Conservation (phyloP, 2,113 vertebrate genomes). For the Haliaeetus leucogaster region DNA sequence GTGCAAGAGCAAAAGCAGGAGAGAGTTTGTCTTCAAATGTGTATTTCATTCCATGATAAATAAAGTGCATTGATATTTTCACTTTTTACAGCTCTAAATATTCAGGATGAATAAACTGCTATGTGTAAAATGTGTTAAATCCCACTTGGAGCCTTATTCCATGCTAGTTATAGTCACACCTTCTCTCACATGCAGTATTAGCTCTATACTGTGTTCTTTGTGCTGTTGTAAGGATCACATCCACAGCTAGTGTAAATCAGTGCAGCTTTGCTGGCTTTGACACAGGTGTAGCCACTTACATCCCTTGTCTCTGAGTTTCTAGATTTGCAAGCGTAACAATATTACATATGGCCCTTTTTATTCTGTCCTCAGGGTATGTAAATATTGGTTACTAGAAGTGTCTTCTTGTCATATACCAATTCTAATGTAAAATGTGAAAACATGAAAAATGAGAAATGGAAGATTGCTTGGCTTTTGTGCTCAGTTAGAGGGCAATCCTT, state of each 20-base stretch:
- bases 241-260: neutral
- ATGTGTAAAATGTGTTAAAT: neutral
- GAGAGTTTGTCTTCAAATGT: neutral
- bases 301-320: neutral
- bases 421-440: neutral
- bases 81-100: neutral
- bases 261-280: neutral
- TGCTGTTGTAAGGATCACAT: neutral
- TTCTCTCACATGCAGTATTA: neutral
- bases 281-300: neutral
- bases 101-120: neutral
- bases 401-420: neutral
- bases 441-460: neutral
- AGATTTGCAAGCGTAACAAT: neutral
- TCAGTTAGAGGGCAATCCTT: neutral
- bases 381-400: neutral
- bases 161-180: neutral
- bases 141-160: neutral
- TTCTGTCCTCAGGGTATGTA: neutral
- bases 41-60: neutral
- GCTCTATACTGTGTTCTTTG: neutral
- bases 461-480: neutral
- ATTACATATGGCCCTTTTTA: neutral
- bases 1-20: neutral
- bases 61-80: neutral